These are phyloP conservation scores for Dione juno DNA, from an alignment of 2,888 invertebrate species.

Conservation along the genomic window DNA sequence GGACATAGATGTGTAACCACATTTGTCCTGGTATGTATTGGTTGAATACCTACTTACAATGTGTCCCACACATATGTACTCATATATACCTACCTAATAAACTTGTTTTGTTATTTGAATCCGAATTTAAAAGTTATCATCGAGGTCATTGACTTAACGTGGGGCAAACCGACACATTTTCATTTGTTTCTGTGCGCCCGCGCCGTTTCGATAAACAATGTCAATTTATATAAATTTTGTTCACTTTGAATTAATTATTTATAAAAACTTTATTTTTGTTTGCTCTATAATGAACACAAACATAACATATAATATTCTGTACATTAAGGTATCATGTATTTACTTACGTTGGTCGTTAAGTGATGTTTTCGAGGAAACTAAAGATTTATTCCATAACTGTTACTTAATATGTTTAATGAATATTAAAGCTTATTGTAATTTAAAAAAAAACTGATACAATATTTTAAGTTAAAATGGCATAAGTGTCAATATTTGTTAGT, in stretches of 20 bases:
- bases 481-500: no score
- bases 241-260: constrained; percentile 28
- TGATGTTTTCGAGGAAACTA: background rate
- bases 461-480: constrained; percentile 26
- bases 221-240: constrained; percentile 38
- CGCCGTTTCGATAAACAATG: constrained; percentile 40
- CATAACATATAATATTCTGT: background rate
- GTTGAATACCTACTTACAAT: constrained; percentile 29
- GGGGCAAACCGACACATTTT: constrained; percentile 47
- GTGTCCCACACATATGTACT: constrained; percentile 23
- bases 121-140: constrained; percentile 53
- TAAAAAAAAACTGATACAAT: constrained; percentile 15
- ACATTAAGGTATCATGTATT: no score
- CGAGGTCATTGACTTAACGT: constrained; percentile 52
- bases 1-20: constrained; percentile 63
- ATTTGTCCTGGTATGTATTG: constrained; percentile 50
- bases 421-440: background rate
- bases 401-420: background rate
- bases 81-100: constrained; percentile 42
- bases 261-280: background rate
- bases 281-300: background rate
- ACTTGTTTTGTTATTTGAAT: constrained; percentile 52
- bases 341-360: no score
- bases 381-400: background rate
- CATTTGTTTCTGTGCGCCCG: constrained; percentile 47